Percentiles rank a stretch among this genome's conserved stretches.
phyloP scores from a whole-genome alignment of 2,888 invertebrate species.

The Morpho achilles region DNA sequence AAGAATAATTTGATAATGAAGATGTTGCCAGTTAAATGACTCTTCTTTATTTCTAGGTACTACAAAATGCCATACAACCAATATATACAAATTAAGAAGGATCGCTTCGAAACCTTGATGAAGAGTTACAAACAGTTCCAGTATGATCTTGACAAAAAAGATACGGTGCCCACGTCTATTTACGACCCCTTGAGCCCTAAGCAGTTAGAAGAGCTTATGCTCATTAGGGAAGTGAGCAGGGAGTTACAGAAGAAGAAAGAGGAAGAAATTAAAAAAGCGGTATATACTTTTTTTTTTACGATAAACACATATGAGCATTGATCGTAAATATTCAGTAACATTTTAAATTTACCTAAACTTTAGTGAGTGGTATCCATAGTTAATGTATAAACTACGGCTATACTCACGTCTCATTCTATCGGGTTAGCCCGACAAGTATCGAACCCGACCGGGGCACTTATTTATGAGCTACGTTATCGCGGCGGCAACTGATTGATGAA shows the following conservation, averaged over 20 bases:
- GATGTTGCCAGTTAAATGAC: background rate
- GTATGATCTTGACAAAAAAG: slow-evolving; percentile 23
- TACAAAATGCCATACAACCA: slow-evolving; percentile 24
- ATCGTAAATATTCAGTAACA: no score
- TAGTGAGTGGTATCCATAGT: no score
- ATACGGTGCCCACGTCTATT: slow-evolving; percentile 36
- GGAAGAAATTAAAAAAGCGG: slow-evolving; percentile 48
- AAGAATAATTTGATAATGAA: no score
- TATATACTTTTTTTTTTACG: slow-evolving; percentile 18
- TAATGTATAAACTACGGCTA: no score
- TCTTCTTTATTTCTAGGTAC: background rate
- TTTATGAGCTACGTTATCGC: no score
- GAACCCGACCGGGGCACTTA: no score
- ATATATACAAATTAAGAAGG: slow-evolving; percentile 29
- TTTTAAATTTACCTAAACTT: no score
- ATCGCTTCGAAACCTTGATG: slow-evolving; percentile 31
- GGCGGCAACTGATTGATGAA: no score
- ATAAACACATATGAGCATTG: no score
- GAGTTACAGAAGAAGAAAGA: slow-evolving; percentile 53
- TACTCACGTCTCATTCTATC: no score
- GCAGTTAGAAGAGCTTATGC: slow-evolving; percentile 37
- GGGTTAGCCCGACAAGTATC: no score
- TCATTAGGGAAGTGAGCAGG: slow-evolving; percentile 52
- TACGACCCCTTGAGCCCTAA: slow-evolving; percentile 39
- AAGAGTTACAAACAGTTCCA: slow-evolving; percentile 35